Evolutionary conservation across 2,113 vertebrate species (phyloP).

Genomic region (Polypterus senegalus): DNA sequence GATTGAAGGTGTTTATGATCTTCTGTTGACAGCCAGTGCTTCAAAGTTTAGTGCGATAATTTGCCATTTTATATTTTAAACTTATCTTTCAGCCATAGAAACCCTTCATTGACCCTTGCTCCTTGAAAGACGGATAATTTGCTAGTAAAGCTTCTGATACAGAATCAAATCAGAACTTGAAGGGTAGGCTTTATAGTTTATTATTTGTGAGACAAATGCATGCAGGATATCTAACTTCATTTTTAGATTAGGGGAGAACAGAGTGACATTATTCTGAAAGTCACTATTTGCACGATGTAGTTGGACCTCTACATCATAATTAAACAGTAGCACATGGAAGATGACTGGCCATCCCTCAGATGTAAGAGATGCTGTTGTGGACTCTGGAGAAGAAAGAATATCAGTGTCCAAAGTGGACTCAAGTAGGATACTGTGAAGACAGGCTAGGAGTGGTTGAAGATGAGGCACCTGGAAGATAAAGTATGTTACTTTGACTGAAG

Average conservation of each 20-base stretch:
- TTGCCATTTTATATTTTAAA: conserved; percentile 19
- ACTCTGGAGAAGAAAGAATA: not conserved
- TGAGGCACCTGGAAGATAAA: not conserved
- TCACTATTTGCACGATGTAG: conserved; percentile 14
- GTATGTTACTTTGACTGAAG: conserved; percentile 7
- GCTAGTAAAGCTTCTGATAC: conserved; percentile 16
- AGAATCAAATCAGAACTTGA: conserved; percentile 17
- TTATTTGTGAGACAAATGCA: conserved; percentile 15
- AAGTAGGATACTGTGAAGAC: conserved; percentile 7
- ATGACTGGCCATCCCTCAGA: not conserved
- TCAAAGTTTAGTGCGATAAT: conserved; percentile 13
- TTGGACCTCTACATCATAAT: conserved; percentile 14
- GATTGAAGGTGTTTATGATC: too few species aligned
- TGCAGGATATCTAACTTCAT: conserved; percentile 20
- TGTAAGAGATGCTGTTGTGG: conserved; percentile 3
- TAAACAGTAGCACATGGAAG: conserved; percentile 6
- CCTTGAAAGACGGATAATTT: conserved; percentile 14
- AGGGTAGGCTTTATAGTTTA: conserved; percentile 21
- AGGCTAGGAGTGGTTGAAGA: not conserved
- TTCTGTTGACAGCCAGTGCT: too few species aligned
- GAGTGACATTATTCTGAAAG: conserved; percentile 14
- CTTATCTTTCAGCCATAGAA: conserved; percentile 20
- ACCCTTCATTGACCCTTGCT: conserved; percentile 7
- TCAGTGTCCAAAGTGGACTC: conserved; percentile 11
- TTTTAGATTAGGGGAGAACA: conserved; percentile 16